Evolutionary conservation across 2,113 vertebrate species (phyloP).

Genomic region (Seriola quinqueradiata): DNA sequence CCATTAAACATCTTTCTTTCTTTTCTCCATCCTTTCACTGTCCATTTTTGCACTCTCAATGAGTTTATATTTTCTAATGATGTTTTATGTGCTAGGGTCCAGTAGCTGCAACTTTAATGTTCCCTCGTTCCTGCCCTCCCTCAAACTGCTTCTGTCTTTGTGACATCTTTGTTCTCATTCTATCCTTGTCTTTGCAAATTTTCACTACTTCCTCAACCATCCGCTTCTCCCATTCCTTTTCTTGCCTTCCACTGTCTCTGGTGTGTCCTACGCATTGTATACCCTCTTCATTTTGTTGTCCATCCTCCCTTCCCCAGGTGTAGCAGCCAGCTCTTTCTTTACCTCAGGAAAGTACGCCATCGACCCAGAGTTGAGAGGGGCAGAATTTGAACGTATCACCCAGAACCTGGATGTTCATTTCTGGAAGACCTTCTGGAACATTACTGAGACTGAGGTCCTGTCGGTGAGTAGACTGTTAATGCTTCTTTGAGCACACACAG

Average conservation of each 20-base stretch:
- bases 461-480: constrained; percentile 80
- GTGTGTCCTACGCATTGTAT: constrained; percentile 3
- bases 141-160: constrained; percentile 12
- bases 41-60: background rate
- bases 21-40: background rate
- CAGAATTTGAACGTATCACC: constrained; percentile 91
- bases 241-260: background rate
- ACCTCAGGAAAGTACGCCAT: constrained; percentile 92
- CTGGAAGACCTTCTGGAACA: constrained; percentile 95
- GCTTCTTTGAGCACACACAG: background rate
- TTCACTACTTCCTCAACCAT: background rate
- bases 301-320: constrained; percentile 78
- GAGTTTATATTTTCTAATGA: constrained; percentile 2
- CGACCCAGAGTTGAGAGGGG: constrained; percentile 91
- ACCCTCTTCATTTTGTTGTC: background rate
- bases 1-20: background rate
- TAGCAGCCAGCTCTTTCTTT: constrained; percentile 91
- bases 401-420: constrained; percentile 94
- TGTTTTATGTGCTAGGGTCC: background rate
- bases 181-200: constrained; percentile 9
- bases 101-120: constrained; percentile 14
- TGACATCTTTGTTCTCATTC: constrained; percentile 11
- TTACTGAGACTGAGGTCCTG: constrained; percentile 91
- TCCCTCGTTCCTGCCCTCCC: background rate
- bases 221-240: background rate